These are phyloP conservation scores for Aphrocallistes beatrix DNA, from an alignment of 37 sponge, comb jelly and placozoan genomes.

Conservation along the genomic window DNA sequence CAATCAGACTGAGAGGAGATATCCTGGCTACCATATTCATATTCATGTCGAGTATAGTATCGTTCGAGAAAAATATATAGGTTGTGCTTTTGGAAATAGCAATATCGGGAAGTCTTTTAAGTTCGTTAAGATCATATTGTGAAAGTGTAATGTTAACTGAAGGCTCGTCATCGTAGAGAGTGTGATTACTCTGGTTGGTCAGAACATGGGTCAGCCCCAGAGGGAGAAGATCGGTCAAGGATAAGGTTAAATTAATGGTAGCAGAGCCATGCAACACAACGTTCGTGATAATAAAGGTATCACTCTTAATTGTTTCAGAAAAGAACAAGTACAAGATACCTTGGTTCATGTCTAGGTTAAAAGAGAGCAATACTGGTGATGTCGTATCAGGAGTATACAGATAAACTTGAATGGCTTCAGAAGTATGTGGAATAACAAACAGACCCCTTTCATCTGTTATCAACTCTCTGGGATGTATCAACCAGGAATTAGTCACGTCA, in stretches of 20 bases:
- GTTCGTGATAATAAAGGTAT: conserved; percentile 39
- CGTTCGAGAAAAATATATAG: conserved; percentile 20
- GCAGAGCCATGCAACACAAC: conserved; percentile 24
- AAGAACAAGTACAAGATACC: conserved; percentile 60
- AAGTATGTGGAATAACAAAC: background rate
- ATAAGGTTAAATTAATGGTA: background rate
- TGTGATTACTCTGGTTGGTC: background rate
- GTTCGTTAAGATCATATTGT: conserved; percentile 30
- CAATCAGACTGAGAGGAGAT: conserved; percentile 3
- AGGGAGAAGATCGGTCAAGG: background rate
- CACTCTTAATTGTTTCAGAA: conserved; percentile 56
- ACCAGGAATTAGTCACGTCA: background rate
- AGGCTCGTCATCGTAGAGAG: conserved; percentile 5
- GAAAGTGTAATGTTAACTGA: conserved; percentile 27
- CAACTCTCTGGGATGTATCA: background rate
- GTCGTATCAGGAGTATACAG: conserved; percentile 45
- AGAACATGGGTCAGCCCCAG: background rate
- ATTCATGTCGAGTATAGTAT: conserved; percentile 44
- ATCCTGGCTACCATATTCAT: conserved; percentile 39
- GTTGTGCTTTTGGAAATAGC: conserved; percentile 33
- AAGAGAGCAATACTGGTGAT: conserved; percentile 34
- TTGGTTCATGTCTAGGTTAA: conserved; percentile 59
- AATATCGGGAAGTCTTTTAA: conserved; percentile 38
- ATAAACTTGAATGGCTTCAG: conserved; percentile 4
- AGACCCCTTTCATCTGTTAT: background rate